These are phyloP conservation scores for Malaclemys terrapin DNA, from an alignment of 2,113 vertebrate species.

Conservation along the genomic window DNA sequence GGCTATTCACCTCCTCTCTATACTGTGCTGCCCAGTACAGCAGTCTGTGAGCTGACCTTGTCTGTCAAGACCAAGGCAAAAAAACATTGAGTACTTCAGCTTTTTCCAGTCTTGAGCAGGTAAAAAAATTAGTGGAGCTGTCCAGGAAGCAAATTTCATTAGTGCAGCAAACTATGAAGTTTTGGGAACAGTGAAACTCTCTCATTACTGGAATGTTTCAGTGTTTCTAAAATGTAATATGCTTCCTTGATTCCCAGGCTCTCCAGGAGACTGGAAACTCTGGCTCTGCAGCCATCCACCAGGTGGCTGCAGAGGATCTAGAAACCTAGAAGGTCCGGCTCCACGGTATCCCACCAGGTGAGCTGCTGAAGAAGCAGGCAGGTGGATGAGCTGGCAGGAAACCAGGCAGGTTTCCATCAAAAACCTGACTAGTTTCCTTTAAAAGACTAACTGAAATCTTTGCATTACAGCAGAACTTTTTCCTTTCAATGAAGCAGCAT, in stretches of 20 bases:
- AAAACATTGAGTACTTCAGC: no score
- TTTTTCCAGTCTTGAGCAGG: background rate
- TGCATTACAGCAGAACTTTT: background rate
- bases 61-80: no score
- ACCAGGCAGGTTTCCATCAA: background rate
- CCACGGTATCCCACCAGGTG: background rate
- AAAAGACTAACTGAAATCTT: background rate
- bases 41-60: no score
- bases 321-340: background rate
- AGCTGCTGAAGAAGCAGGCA: background rate
- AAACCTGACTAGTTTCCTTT: background rate
- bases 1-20: no score
- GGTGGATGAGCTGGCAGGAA: background rate
- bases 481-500: background rate
- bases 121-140: background rate
- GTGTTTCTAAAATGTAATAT: background rate
- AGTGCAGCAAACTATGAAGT: no score
- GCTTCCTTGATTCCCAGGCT: background rate
- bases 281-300: background rate
- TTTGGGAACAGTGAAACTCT: background rate
- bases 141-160: background rate
- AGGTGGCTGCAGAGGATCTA: no score
- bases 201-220: background rate
- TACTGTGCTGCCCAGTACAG: no score
- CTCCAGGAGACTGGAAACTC: background rate